A percentile compares a stretch with the other conserved stretches of the same genome.
These are phyloP conservation scores for Ammodytes marinus DNA, from an alignment of 2,113 vertebrate species.

Conservation along the genomic window DNA sequence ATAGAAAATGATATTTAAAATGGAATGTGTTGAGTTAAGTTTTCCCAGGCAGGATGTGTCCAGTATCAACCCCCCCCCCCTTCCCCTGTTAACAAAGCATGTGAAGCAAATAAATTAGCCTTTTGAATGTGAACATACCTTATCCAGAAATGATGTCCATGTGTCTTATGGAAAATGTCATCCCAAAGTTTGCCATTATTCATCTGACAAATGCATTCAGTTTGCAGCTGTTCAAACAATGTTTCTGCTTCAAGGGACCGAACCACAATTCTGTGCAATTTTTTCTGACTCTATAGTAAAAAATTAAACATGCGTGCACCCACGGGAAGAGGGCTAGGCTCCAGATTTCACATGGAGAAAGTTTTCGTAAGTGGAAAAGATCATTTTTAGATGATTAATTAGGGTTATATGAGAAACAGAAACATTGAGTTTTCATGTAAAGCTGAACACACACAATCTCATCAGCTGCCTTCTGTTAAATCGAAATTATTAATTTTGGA, in stretches of 20 bases:
- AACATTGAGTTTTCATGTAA: not conserved
- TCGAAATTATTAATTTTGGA: slow-evolving; percentile 41
- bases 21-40: no score
- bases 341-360: no score
- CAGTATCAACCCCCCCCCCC: no score
- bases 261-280: not conserved
- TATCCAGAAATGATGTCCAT: not conserved
- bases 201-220: not conserved
- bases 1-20: no score
- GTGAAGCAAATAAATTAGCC: no score
- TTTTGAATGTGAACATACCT: not conserved
- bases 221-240: not conserved
- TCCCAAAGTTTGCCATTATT: not conserved
- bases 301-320: not conserved
- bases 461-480: slow-evolving; percentile 19
- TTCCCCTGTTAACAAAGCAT: no score
- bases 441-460: not conserved
- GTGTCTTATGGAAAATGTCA: not conserved
- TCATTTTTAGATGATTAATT: not conserved
- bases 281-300: not conserved
- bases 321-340: not conserved
- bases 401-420: not conserved
- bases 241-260: not conserved
- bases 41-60: no score
- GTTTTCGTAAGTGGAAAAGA: not conserved